Conservation (phyloP, 2,113 vertebrate species). For the Apodemus sylvaticus region DNA sequence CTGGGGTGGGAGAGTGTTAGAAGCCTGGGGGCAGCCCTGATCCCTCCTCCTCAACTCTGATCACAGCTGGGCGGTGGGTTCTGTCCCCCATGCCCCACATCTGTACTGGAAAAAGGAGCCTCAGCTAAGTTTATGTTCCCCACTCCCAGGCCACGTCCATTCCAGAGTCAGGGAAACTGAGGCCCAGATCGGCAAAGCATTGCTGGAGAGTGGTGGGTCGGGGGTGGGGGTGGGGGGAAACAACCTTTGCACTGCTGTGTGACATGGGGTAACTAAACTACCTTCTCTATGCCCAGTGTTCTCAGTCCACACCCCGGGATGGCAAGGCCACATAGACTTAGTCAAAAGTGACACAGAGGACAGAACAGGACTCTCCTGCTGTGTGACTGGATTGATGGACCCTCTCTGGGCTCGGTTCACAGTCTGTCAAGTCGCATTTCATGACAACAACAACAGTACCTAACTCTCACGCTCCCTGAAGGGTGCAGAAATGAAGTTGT, state of each 20-base stretch:
- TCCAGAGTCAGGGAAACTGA: background rate
- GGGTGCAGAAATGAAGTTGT: background rate
- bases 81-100: background rate
- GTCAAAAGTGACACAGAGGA: background rate
- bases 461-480: background rate
- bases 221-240: too few species aligned
- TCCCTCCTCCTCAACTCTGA: background rate
- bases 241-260: background rate
- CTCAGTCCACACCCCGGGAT: background rate
- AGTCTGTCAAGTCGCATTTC: background rate
- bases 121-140: background rate
- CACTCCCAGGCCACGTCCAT: background rate
- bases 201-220: background rate
- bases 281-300: background rate
- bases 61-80: background rate
- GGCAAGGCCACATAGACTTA: background rate
- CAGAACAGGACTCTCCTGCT: background rate
- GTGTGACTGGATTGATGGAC: background rate
- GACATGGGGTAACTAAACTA: background rate
- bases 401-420: background rate
- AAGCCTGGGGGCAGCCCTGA: background rate
- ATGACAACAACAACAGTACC: background rate
- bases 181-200: background rate
- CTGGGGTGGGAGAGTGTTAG: rapidly evolving
- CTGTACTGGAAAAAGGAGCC: background rate